Conservation (phyloP, 2,797 vertebrate species). For the Arrhamphus sclerolepis region DNA sequence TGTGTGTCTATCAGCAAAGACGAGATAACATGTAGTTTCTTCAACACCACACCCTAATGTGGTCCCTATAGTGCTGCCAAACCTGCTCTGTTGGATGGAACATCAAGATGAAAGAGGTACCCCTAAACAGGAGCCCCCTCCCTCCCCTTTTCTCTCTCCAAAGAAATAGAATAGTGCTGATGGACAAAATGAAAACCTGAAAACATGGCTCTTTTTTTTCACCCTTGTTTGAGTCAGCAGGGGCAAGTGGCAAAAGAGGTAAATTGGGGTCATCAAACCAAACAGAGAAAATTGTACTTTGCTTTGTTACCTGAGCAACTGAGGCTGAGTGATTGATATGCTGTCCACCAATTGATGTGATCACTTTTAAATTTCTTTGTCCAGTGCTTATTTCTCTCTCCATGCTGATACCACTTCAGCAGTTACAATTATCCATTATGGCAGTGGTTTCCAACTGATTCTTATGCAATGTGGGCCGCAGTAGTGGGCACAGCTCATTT, state of each 20-base stretch:
- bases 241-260: constrained; percentile 61
- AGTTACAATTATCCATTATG: background rate
- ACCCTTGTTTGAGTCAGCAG: constrained; percentile 64
- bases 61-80: constrained; percentile 61
- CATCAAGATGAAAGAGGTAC: constrained; percentile 70
- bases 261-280: constrained; percentile 69
- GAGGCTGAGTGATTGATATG: constrained; percentile 57
- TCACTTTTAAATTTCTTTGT: constrained; percentile 9
- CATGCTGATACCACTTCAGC: background rate
- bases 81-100: constrained; percentile 58
- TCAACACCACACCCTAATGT: constrained; percentile 55
- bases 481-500: background rate
- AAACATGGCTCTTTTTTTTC: constrained; percentile 62
- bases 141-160: background rate
- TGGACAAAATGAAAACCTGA: constrained; percentile 65
- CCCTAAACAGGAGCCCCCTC: constrained; percentile 39
- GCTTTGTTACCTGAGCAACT: constrained; percentile 39
- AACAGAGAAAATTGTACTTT: constrained; percentile 55
- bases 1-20: constrained; percentile 53
- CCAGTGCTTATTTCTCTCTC: background rate
- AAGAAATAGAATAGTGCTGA: constrained; percentile 69
- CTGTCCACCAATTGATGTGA: constrained; percentile 46
- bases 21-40: constrained; percentile 55
- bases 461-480: background rate
- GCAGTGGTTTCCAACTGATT: background rate